Conservation (phyloP, 2,797 vertebrate species). For the Pangasius krempfi region DNA sequence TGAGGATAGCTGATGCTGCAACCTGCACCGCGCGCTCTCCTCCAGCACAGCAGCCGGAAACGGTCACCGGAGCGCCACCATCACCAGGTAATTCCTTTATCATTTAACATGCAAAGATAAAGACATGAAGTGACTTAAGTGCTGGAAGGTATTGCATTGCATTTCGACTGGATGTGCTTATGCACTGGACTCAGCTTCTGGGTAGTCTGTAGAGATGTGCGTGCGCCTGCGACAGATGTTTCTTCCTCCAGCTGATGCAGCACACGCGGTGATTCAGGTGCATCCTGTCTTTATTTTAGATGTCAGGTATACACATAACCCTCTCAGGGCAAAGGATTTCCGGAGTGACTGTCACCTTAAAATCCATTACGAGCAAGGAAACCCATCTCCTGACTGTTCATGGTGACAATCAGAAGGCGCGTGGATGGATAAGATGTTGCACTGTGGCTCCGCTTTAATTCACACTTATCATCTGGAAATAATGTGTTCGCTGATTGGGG, state of each 20-base stretch:
- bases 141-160: neutral
- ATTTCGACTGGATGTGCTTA: neutral
- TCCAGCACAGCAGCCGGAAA: conserved; percentile 44
- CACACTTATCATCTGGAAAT: neutral
- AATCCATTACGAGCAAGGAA: neutral
- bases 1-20: conserved; percentile 45
- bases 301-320: neutral
- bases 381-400: neutral
- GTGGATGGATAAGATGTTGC: neutral
- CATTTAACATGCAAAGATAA: neutral
- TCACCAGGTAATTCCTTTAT: conserved; percentile 28
- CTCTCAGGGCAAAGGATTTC: neutral
- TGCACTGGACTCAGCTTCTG: neutral
- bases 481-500: neutral
- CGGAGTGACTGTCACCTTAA: neutral
- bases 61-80: conserved; percentile 40
- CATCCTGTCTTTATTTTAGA: neutral
- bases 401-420: conserved; percentile 6
- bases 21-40: conserved; percentile 48
- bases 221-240: conserved; percentile 33
- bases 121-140: neutral
- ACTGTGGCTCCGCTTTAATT: conserved; percentile 1
- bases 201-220: neutral
- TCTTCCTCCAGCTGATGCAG: conserved; percentile 28
- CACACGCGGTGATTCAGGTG: conserved; percentile 14